phyloP scores from a whole-genome alignment of 2,113 vertebrate genomes.

The Ceuthmochares aereus region DNA sequence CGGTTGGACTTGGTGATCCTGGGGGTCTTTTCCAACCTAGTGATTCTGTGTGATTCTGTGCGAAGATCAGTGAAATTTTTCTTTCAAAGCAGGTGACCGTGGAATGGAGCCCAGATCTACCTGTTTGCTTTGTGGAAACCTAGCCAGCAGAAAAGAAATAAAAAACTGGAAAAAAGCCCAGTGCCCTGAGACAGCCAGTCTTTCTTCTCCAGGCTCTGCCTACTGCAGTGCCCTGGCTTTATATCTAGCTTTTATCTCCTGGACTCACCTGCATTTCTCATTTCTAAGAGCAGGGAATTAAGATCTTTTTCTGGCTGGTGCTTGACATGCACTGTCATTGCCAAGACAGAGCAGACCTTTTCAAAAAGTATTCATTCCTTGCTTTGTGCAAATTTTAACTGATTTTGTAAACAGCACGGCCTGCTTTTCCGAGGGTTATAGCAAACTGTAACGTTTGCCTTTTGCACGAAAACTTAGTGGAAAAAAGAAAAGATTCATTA shows the following conservation, averaged over 20 bases:
- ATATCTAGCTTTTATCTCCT: background rate
- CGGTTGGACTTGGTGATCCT: no score
- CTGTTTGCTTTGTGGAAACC: background rate
- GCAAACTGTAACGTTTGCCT: background rate
- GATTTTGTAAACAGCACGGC: background rate
- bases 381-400: slow-evolving; percentile 11
- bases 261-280: background rate
- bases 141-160: background rate
- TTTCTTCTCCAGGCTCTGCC: background rate
- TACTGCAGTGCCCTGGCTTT: accelerated
- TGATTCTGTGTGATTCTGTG: no score
- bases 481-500: background rate
- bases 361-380: background rate
- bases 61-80: background rate
- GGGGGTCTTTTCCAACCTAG: no score
- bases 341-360: background rate
- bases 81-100: background rate
- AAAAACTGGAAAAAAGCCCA: background rate
- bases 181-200: background rate
- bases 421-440: background rate
- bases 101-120: background rate
- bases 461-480: background rate
- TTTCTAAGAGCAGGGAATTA: background rate
- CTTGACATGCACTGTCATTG: background rate
- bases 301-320: background rate